Evolutionary conservation across 2,113 vertebrate species (phyloP).

Genomic region (Danio rerio): GRCz12tu NC_133191.1:36831501-36832000

Average conservation of each 20-base stretch:
- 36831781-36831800: neutral
- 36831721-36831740: neutral
- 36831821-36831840: conserved; percentile 24
- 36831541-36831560: conserved; percentile 63
- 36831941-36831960: conserved; percentile 67
- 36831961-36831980: conserved; percentile 76
- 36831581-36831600: conserved; percentile 63
- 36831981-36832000: conserved; percentile 65
- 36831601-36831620: conserved; percentile 54
- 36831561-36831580: conserved; percentile 68
- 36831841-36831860: neutral
- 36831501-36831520: conserved; percentile 61
- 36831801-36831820: conserved; percentile 23
- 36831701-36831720: neutral
- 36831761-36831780: neutral
- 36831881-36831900: conserved; percentile 68
- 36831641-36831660: conserved; percentile 54
- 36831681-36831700: neutral
- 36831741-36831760: conserved; percentile 9
- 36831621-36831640: conserved; percentile 58
- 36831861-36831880: conserved; percentile 44
- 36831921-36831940: conserved; percentile 71
- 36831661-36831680: conserved; percentile 25
- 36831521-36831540: conserved; percentile 58
- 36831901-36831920: conserved; percentile 67